Base-by-base conservation (phyloP, 1,140 invertebrate genomes). In the Gyrodactylus bullatarudis region DNA sequence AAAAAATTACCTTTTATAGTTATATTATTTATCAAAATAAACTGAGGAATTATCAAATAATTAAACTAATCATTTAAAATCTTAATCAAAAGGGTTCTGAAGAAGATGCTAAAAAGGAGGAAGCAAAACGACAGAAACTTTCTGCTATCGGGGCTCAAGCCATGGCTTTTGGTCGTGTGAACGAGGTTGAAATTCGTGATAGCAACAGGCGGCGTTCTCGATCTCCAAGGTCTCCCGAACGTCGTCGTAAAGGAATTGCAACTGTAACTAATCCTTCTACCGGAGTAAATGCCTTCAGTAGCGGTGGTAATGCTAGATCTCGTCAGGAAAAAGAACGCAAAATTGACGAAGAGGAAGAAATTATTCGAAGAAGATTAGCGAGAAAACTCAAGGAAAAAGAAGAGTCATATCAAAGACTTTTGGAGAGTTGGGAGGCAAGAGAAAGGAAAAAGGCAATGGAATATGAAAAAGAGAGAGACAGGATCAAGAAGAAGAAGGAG, bases 391-490 rank as follows among this genome's bases (percentile, higher is more conserved):
- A 89, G 23, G 91, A 95, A 79, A 93, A 93, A 80, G 91, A 95
- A 82, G 86, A 87, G 20, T 87, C 88, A 20, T 95, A 95, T 82
- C 89, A 94, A 76, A 80, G 86, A 79, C 81, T 86, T 77, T 78
- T 85, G 69, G 84, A 88, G 74, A 86, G 86, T 75, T 98, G 93
- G 93, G 92, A 97, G 82, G 84, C 85, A 0, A 83, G 93, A 74
- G 94, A 98, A 83, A 85, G 88, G 26, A 87, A 91, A 77, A 92
- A 92, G 81, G 83, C 86, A 22, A 89, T 91, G 80, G 91, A 97
- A 78, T 87, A 92, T 79, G 88, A 89, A 78, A 89, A 89, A 78
- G 89, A 92, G 80, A 84, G 85, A 69, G 87, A 91, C 76, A 87
- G 89, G 77, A 88, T 91, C 78, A 83, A 87, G 26, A 82, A 86